phyloP scores from a whole-genome alignment of 1,140 invertebrate genomes.

The Danaus plexippus region DNA sequence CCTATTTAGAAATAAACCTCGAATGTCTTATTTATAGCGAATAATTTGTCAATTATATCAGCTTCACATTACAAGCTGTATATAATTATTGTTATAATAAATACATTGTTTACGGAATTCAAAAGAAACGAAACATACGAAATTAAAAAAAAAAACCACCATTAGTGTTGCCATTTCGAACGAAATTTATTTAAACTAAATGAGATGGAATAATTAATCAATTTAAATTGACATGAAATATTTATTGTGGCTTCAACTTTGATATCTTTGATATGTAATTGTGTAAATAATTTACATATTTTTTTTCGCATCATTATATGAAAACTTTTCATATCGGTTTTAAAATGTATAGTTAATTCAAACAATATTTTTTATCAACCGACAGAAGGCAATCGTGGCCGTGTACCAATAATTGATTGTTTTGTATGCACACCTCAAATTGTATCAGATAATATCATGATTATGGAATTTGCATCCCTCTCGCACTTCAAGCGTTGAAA shows the following conservation, averaged over 20 bases:
- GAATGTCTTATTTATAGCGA: conserved; percentile 18
- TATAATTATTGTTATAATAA: no score
- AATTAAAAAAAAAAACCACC: no score
- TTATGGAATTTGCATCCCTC: conserved; percentile 44
- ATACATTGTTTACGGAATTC: no score
- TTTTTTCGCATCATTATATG: background rate
- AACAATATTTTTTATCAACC: conserved; percentile 41
- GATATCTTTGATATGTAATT: no score
- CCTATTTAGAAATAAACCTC: conserved; percentile 43
- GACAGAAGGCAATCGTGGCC: conserved; percentile 49
- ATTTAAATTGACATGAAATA: no score
- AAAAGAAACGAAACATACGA: no score
- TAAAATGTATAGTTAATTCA: conserved; percentile 15
- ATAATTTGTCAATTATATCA: background rate
- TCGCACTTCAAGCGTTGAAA: conserved; percentile 26
- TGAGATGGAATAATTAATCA: no score
- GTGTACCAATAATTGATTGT: conserved; percentile 66
- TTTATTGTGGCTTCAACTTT: no score
- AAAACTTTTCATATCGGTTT: background rate
- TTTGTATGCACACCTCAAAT: conserved; percentile 53
- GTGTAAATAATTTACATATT: conserved; percentile 14
- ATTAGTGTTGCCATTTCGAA: no score
- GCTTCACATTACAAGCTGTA: background rate
- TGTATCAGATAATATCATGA: conserved; percentile 46
- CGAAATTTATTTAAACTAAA: no score